phyloP scores from a whole-genome alignment of 2,113 vertebrate genomes.

The Camelus bactrianus region DNA sequence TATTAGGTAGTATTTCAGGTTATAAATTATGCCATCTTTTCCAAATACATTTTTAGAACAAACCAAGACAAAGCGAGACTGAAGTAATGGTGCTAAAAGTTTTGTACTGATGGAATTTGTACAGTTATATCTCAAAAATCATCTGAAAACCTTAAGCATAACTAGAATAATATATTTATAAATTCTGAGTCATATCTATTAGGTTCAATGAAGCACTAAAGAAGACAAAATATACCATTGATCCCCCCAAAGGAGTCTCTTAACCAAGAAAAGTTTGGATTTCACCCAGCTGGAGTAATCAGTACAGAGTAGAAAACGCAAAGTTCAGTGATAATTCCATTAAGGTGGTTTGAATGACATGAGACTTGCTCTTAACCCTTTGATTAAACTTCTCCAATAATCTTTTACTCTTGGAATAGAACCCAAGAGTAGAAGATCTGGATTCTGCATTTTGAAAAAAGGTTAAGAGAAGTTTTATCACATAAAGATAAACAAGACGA shows the following conservation, averaged over 20 bases:
- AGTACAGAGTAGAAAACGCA: slow-evolving; percentile 80
- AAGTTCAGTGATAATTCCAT: slow-evolving; percentile 73
- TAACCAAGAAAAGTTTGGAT: slow-evolving; percentile 72
- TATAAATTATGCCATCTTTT: slow-evolving; percentile 71
- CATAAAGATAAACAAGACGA: slow-evolving; percentile 69
- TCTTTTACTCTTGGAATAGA: slow-evolving; percentile 77
- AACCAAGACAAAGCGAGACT: slow-evolving; percentile 77
- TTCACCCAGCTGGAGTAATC: slow-evolving; percentile 76
- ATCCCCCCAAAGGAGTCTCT: slow-evolving; percentile 76
- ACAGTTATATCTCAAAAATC: slow-evolving; percentile 65
- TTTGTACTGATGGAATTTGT: slow-evolving; percentile 69
- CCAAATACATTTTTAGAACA: slow-evolving; percentile 71
- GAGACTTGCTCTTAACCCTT: slow-evolving; percentile 79
- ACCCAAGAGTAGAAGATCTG: slow-evolving; percentile 77
- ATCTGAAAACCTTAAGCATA: slow-evolving; percentile 65
- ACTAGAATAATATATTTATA: slow-evolving; percentile 70
- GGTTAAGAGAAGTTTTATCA: slow-evolving; percentile 79
- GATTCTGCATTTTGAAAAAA: slow-evolving; percentile 70
- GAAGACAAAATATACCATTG: slow-evolving; percentile 75
- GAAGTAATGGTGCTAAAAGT: slow-evolving; percentile 61
- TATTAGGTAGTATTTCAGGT: slow-evolving; percentile 66
- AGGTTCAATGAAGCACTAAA: slow-evolving; percentile 65
- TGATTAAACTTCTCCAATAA: slow-evolving; percentile 75
- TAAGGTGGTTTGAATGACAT: slow-evolving; percentile 69
- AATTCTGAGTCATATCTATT: slow-evolving; percentile 67